phyloP scores from a whole-genome alignment of 2,888 invertebrate genomes.

The Linnaemya vulpina region DNA sequence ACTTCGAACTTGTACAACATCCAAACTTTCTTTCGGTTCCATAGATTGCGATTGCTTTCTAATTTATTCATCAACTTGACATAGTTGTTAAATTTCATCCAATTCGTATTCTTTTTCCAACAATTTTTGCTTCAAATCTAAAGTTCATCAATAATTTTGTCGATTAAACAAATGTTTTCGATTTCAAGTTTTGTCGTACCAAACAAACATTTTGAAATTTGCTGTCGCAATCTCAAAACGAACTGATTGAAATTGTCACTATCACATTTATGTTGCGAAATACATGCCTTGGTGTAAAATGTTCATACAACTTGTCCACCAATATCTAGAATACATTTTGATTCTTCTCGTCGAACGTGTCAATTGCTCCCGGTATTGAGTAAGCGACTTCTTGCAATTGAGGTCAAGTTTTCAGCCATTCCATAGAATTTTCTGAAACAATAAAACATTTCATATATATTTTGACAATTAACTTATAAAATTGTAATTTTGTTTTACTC shows the following conservation, averaged over 20 bases:
- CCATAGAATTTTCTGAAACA: no score
- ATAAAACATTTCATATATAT: no score
- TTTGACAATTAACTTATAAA: no score
- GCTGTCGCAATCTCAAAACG: constrained; percentile 53
- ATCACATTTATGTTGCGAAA: no score
- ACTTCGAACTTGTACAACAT: constrained; percentile 56
- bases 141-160: constrained; percentile 63
- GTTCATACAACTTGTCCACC: no score
- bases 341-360: no score
- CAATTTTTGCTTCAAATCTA: constrained; percentile 70
- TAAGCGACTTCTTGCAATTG: constrained; percentile 59
- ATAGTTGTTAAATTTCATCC: constrained; percentile 57
- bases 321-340: no score
- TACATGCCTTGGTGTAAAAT: no score
- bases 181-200: constrained; percentile 57
- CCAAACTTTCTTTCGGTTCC: constrained; percentile 56
- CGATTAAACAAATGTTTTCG: constrained; percentile 65
- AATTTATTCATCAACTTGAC: constrained; percentile 69
- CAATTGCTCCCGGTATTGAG: no score
- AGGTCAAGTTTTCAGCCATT: no score
- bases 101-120: constrained; percentile 65
- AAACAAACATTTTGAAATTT: constrained; percentile 57
- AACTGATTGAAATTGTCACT: no score
- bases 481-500: no score
- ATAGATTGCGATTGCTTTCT: constrained; percentile 68